Percentiles rank a stretch among this genome's conserved stretches.
Evolutionary conservation across 1,140 invertebrate genomes (phyloP).

Genomic region (Solen grandis): DNA sequence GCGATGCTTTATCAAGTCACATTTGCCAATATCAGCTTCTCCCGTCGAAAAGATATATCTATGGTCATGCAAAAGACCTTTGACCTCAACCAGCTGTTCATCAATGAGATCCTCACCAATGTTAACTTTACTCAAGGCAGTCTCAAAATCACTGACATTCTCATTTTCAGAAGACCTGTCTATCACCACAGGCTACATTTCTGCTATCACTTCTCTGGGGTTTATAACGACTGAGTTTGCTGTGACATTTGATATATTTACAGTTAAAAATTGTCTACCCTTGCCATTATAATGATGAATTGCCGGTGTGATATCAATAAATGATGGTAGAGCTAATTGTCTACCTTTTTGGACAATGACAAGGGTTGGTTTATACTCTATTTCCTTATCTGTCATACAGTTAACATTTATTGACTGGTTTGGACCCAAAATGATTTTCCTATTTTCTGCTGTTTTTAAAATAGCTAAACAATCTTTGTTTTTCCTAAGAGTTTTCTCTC

Average conservation of each 20-base stretch:
- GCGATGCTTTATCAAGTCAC: not conserved
- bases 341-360: not conserved
- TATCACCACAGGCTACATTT: not conserved
- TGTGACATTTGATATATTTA: not conserved
- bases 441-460: not conserved
- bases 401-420: conserved; percentile 11
- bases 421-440: conserved; percentile 9
- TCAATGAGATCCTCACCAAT: not conserved
- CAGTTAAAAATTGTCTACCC: not conserved
- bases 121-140: not conserved
- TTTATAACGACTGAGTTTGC: not conserved
- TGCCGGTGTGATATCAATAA: not conserved
- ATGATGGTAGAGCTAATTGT: not conserved
- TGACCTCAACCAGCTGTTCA: not conserved
- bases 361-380: not conserved
- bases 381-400: conserved; percentile 12
- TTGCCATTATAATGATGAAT: not conserved
- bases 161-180: too few relatives aligned
- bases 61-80: not conserved
- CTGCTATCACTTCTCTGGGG: not conserved
- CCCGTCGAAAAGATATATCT: not conserved
- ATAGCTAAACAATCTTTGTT: conserved; percentile 6
- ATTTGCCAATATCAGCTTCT: conserved; percentile 4
- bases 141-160: not conserved
- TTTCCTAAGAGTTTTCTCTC: conserved; percentile 14